These are phyloP conservation scores for Diarsia dahlii DNA, from an alignment of 2,888 invertebrate species.

Conservation along the genomic window DNA sequence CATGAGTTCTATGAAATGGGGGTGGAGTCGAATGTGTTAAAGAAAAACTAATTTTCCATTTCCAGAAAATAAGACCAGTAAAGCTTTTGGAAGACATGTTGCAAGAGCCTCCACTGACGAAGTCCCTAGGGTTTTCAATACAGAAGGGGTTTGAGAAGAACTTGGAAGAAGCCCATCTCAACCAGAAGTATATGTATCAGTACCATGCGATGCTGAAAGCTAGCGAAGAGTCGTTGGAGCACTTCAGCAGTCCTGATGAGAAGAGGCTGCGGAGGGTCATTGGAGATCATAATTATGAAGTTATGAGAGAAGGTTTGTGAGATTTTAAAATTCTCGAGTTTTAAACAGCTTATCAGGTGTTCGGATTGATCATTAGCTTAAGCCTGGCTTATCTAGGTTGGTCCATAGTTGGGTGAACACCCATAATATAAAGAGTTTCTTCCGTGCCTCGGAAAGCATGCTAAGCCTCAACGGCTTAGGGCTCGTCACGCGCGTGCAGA, in stretches of 20 bases:
- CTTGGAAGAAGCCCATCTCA: conserved; percentile 67
- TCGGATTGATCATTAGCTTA: no score
- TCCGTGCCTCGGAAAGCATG: no score
- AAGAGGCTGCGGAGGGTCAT: conserved; percentile 67
- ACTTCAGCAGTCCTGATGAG: conserved; percentile 68
- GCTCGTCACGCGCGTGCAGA: no score
- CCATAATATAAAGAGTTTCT: no score
- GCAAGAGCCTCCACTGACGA: conserved; percentile 71
- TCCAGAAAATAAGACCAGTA: conserved; percentile 37
- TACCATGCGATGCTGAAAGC: conserved; percentile 78
- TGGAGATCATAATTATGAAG: conserved; percentile 69
- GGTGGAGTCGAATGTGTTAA: no score
- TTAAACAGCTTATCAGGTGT: not conserved
- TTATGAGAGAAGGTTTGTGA: conserved; percentile 71
- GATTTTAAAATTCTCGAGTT: not conserved
- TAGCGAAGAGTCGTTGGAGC: conserved; percentile 74
- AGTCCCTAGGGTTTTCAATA: conserved; percentile 73
- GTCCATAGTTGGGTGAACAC: no score
- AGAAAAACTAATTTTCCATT: not conserved
- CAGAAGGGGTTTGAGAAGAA: conserved; percentile 64
- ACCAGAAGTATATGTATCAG: conserved; percentile 73
- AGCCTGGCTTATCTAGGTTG: no score
- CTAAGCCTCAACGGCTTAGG: no score
- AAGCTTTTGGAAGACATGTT: conserved; percentile 27
- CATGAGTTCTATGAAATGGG: no score